Evolutionary conservation across 2,113 vertebrate species (phyloP).

Genomic region (Nothocercus nigrocapillus): DNA sequence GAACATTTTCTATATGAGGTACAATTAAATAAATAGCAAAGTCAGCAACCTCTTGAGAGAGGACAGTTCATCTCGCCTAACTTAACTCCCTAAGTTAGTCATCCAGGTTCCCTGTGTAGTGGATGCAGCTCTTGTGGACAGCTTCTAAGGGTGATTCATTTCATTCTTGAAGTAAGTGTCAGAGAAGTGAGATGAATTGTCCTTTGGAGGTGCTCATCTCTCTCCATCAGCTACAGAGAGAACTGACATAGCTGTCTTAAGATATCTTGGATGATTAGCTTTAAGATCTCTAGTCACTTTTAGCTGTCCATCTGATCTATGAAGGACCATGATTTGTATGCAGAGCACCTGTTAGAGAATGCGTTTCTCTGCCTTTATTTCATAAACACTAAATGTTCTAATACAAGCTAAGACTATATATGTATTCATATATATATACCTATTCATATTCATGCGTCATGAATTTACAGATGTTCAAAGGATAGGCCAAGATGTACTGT

Average conservation of each 20-base stretch:
- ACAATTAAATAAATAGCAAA: conserved; percentile 5
- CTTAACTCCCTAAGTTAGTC: neutral
- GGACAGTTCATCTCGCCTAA: neutral
- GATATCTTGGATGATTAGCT: neutral
- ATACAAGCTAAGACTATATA: neutral
- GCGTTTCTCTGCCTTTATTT: neutral
- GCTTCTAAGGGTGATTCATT: neutral
- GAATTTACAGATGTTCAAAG: neutral
- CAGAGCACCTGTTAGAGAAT: neutral
- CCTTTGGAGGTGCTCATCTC: neutral
- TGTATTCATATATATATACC: neutral
- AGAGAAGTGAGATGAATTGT: neutral
- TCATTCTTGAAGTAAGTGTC: neutral
- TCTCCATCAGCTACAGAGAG: neutral
- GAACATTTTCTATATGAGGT: neutral
- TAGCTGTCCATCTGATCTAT: neutral
- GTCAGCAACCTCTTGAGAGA: neutral
- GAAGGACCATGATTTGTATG: neutral
- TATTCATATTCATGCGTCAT: neutral
- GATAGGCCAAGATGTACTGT: neutral
- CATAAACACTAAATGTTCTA: neutral
- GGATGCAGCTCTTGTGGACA: neutral
- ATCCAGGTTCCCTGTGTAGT: neutral
- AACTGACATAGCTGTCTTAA: neutral
- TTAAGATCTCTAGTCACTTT: neutral